Evolutionary conservation across 2,888 invertebrate species (phyloP).

Genomic region (Amiota communis): DNA sequence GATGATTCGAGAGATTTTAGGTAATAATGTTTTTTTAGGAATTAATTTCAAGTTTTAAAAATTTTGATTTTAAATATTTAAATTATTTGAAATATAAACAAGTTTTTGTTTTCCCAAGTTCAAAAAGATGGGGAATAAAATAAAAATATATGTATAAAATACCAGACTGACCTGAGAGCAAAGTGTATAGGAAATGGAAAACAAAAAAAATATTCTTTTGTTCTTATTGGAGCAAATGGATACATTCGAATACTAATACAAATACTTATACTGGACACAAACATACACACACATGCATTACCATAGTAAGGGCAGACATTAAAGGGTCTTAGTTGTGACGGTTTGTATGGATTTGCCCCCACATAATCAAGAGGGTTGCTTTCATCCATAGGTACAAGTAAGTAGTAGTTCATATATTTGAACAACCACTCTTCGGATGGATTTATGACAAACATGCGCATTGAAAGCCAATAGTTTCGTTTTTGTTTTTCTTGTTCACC

Average conservation of each 20-base stretch:
- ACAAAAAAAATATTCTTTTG: conserved; percentile 50
- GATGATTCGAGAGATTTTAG: too few species aligned
- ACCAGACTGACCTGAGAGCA: conserved; percentile 1
- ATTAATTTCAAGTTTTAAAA: background rate
- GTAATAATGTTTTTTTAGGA: too few species aligned
- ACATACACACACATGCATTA: conserved; percentile 40
- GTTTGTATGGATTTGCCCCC: background rate
- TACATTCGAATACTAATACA: conserved; percentile 64
- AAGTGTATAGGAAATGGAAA: conserved; percentile 9
- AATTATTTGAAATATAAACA: too few species aligned
- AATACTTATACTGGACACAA: conserved; percentile 59
- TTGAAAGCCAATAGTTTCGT: conserved; percentile 64
- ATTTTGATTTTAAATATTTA: background rate
- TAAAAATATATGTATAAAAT: background rate
- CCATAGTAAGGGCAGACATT: background rate
- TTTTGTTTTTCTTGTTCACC: conserved; percentile 11
- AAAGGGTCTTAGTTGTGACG: background rate
- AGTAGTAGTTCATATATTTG: conserved; percentile 2
- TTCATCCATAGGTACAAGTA: background rate
- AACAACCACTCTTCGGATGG: conserved; percentile 26
- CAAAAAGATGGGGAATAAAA: too few species aligned
- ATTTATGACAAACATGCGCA: conserved; percentile 56
- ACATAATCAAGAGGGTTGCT: conserved; percentile 1
- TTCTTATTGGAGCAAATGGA: conserved; percentile 64
- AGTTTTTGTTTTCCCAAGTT: background rate